A percentile compares a stretch with the other conserved stretches of the same genome.
phyloP scores from a whole-genome alignment of 2,888 invertebrate species.

The Platycheirus albimanus region DNA sequence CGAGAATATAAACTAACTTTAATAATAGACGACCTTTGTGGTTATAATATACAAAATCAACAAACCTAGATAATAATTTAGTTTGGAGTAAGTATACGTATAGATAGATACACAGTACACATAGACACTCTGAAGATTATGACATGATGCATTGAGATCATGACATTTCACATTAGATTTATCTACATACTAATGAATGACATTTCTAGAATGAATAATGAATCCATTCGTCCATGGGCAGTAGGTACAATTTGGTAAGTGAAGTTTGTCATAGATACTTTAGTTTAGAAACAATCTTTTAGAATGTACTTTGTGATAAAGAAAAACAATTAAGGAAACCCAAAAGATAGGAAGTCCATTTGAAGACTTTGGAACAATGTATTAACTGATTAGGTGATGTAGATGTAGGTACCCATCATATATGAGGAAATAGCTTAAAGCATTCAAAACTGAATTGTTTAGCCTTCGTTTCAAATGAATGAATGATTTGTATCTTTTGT shows the following conservation, averaged over 20 bases:
- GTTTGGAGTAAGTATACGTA: too few relatives aligned
- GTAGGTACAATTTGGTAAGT: not conserved
- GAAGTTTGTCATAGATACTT: slow-evolving; percentile 6
- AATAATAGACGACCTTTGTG: slow-evolving; percentile 29
- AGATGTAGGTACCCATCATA: too few relatives aligned
- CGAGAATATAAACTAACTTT: slow-evolving; percentile 18
- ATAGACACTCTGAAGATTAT: not conserved
- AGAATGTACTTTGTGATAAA: not conserved
- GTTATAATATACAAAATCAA: not conserved
- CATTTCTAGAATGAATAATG: slow-evolving; percentile 34
- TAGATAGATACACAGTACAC: too few relatives aligned
- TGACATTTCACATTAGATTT: slow-evolving; percentile 24
- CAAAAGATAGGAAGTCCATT: too few relatives aligned
- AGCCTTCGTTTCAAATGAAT: too few relatives aligned
- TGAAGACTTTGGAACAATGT: too few relatives aligned
- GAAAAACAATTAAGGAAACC: too few relatives aligned
- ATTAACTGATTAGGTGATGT: too few relatives aligned
- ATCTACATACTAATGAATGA: slow-evolving; percentile 40
- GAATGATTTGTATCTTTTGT: too few relatives aligned
- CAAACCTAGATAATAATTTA: too few relatives aligned
- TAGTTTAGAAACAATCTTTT: not conserved
- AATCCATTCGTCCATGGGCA: not conserved
- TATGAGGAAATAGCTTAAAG: too few relatives aligned
- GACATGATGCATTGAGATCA: slow-evolving; percentile 37
- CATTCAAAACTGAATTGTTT: too few relatives aligned